Evolutionary conservation across 2,888 invertebrate species (phyloP), one percentile per base, ranked within the genome.

Genomic region (Halictus quadricinctus): DNA sequence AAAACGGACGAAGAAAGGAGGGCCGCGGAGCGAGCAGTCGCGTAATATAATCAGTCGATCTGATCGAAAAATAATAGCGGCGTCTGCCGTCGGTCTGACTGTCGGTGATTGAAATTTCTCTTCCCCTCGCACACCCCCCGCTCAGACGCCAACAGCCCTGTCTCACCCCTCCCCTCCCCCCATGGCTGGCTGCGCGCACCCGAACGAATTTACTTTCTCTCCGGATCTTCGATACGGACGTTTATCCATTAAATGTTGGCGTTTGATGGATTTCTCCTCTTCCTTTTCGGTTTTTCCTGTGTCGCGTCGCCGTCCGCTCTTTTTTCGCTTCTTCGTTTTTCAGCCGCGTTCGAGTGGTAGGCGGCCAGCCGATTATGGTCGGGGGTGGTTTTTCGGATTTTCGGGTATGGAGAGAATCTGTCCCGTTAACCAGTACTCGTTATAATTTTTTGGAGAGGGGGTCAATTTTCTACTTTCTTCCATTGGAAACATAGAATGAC

Each of bases 31-130:
- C 84, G 81, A 90, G 89, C 90, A 90, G 89, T 90, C 90, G 83
- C 84, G 89, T 94, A 94, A 94, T 94, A 92, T 93, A 94, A 94
- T 94, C 93, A 93, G 93, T 91, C 92, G 93, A 93, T 92, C 92
- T 93, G 94, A 94, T 94, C 92, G 94, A 93, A 94, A 94, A 94
- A 94, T 94, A 94, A 94, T 94, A 91, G 93, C 90, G 88, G 91
- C 90, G 89, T 91, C 91, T 89, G 87, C 88, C 88, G 83, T 87
- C 87, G 88, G 87, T 91, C 88, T 91, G 88, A 87, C 85, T 87
- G 85, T 87, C 87, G 86, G 83, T 92, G 92, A 93, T 93, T 93
- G 93, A 92, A 92, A 91, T 92, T 92, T 91, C 88, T 89, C 88
- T 86, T 80, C 74, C 85, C 74, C 76, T 76, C 41, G 54, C 80